Evolutionary conservation across 2,113 vertebrate genomes (phyloP).

Genomic region (Rostratula benghalensis): DNA sequence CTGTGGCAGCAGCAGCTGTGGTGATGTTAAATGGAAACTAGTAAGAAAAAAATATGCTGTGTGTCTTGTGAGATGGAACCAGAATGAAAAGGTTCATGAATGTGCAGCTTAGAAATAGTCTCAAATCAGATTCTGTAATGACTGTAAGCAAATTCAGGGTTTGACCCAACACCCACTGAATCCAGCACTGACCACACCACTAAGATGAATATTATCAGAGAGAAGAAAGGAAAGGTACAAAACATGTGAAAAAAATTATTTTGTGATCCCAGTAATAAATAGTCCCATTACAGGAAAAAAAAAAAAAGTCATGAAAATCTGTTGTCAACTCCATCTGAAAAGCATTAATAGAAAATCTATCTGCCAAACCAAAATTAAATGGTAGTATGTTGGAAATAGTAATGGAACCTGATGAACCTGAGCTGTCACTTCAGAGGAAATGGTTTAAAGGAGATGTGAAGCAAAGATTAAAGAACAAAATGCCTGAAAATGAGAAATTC

Average conservation of each 20-base stretch:
- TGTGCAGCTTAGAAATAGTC: background rate
- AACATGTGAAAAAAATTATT: background rate
- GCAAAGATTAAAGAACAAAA: background rate
- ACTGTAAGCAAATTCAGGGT: background rate
- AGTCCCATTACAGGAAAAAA: background rate
- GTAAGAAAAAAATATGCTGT: background rate
- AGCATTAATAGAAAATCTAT: background rate
- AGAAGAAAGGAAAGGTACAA: background rate
- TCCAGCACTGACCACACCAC: background rate
- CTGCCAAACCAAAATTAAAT: background rate
- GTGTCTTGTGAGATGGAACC: background rate
- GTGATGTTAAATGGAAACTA: background rate
- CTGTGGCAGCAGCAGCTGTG: background rate
- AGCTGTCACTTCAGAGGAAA: background rate
- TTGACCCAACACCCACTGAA: background rate
- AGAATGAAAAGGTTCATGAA: background rate
- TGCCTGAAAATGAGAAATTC: background rate
- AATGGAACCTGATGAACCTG: background rate
- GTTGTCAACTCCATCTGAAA: background rate
- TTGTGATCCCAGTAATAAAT: background rate
- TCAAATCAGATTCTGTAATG: background rate
- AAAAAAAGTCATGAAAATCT: background rate
- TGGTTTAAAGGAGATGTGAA: background rate
- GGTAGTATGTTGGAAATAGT: background rate
- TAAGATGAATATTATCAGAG: background rate